Evolutionary conservation across 2,888 invertebrate genomes (phyloP).

Genomic region (Protophormia terraenovae): DNA sequence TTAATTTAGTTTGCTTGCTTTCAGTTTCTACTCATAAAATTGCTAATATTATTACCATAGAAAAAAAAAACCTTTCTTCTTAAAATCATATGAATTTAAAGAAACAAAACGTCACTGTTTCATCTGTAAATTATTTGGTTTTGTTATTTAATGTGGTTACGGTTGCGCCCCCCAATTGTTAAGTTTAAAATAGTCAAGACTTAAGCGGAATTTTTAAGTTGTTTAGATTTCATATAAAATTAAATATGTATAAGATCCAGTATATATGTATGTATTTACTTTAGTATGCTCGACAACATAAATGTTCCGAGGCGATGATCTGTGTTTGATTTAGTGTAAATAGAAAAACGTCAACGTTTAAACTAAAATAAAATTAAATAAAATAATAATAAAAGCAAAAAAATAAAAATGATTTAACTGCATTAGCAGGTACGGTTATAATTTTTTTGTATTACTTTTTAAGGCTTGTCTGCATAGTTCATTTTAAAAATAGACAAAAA

Average conservation of each 20-base stretch:
- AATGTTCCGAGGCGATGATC: constrained; percentile 69
- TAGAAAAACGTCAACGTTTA: constrained; percentile 65
- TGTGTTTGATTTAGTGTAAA: constrained; percentile 69
- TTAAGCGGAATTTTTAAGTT: constrained; percentile 41
- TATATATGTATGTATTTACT: too few species aligned
- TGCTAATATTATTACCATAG: neutral
- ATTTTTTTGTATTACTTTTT: constrained; percentile 41
- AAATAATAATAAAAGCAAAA: constrained; percentile 24
- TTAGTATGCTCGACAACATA: constrained; percentile 40
- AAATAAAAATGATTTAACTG: constrained; percentile 29
- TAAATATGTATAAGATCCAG: too few species aligned
- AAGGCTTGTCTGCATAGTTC: constrained; percentile 68
- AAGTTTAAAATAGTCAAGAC: constrained; percentile 45
- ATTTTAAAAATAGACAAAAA: constrained; percentile 33
- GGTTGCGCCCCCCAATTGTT: constrained; percentile 69
- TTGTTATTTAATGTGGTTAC: constrained; percentile 57
- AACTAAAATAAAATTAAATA: constrained; percentile 42
- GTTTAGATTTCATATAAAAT: too few species aligned
- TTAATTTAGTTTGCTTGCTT: constrained; percentile 7
- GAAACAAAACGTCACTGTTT: constrained; percentile 36
- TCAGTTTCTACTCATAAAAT: neutral
- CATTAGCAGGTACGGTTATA: constrained; percentile 52
- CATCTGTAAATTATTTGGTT: constrained; percentile 12
- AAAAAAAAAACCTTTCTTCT: neutral
- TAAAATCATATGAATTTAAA: constrained; percentile 20